These are phyloP conservation scores for Tautogolabrus adspersus DNA, from an alignment of 2,113 vertebrate species.

Conservation along the genomic window DNA sequence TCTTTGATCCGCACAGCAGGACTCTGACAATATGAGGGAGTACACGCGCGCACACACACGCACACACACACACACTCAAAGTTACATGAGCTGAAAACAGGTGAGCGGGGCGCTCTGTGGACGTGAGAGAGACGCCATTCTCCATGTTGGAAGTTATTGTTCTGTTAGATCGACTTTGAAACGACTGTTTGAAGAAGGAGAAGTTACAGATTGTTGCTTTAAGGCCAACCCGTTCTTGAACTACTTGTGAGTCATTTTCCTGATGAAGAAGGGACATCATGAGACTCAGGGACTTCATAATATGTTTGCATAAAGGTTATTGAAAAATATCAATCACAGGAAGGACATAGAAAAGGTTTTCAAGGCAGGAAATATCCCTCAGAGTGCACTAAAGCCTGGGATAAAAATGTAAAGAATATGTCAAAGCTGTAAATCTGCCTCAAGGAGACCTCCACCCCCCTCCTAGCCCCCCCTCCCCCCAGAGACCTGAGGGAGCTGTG, in stretches of 20 bases:
- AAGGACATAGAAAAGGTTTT: not conserved
- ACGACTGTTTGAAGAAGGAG: too few relatives aligned
- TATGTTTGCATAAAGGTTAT: not conserved
- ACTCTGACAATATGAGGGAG: not conserved
- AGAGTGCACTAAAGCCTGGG: not conserved
- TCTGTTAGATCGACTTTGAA: too few relatives aligned
- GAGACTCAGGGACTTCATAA: not conserved
- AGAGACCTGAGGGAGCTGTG: not conserved
- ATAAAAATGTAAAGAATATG: slow-evolving; percentile 19
- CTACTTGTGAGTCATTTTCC: not conserved
- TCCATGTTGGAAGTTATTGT: too few relatives aligned
- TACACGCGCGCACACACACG: not conserved
- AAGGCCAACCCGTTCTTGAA: too few relatives aligned
- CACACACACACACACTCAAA: too few relatives aligned
- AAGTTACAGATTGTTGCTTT: too few relatives aligned
- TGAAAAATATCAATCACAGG: not conserved
- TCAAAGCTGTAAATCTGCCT: slow-evolving; percentile 28
- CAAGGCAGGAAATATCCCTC: not conserved
- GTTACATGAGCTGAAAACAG: too few relatives aligned
- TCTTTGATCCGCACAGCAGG: slow-evolving; percentile 13
- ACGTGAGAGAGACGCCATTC: too few relatives aligned
- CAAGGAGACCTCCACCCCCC: not conserved
- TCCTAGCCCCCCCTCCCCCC: not conserved
- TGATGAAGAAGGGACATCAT: not conserved
- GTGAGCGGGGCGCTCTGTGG: slow-evolving; percentile 11